A percentile compares a stretch with the other conserved stretches of the same genome.
Evolutionary conservation across 1,140 invertebrate genomes (phyloP).

Genomic region (Lutraria rhynchaena): DNA sequence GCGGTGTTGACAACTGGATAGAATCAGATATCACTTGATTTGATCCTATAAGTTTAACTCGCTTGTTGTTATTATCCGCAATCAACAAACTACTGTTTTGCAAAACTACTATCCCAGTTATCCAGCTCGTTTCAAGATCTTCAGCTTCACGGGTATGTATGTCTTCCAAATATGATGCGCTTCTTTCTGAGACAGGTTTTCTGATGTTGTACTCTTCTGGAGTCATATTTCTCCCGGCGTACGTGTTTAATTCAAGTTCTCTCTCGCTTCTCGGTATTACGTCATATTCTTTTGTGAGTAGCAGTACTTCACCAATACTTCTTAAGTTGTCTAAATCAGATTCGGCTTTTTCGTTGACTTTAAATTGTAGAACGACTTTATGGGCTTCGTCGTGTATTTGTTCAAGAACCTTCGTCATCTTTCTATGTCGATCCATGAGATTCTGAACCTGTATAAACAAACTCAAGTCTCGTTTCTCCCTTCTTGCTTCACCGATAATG

Average conservation of each 20-base stretch:
- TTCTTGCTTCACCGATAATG: background rate
- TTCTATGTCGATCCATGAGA: constrained; percentile 18
- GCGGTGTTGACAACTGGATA: constrained; percentile 8
- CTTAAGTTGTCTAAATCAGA: background rate
- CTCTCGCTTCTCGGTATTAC: constrained; percentile 26
- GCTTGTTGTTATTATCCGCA: constrained; percentile 40
- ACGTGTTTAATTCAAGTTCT: background rate
- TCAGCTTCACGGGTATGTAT: constrained; percentile 16
- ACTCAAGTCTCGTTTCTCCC: constrained; percentile 2
- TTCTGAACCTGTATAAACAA: constrained; percentile 39
- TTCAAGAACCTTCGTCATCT: constrained; percentile 22
- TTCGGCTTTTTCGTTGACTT: constrained; percentile 13
- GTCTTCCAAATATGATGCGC: background rate
- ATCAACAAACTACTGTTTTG: constrained; percentile 36
- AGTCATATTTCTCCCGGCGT: background rate
- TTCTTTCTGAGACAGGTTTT: constrained; percentile 38
- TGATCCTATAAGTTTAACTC: constrained; percentile 24
- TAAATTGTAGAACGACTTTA: constrained; percentile 32
- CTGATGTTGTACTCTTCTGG: constrained; percentile 44
- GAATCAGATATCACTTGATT: constrained; percentile 12
- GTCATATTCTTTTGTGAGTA: constrained; percentile 31
- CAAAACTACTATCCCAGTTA: constrained; percentile 33
- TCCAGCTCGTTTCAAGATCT: constrained; percentile 41
- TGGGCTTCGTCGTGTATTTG: constrained; percentile 49
- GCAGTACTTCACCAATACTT: constrained; percentile 23